These are phyloP conservation scores for Atta colombica DNA, from an alignment of 1,140 invertebrate species.

Conservation along the genomic window DNA sequence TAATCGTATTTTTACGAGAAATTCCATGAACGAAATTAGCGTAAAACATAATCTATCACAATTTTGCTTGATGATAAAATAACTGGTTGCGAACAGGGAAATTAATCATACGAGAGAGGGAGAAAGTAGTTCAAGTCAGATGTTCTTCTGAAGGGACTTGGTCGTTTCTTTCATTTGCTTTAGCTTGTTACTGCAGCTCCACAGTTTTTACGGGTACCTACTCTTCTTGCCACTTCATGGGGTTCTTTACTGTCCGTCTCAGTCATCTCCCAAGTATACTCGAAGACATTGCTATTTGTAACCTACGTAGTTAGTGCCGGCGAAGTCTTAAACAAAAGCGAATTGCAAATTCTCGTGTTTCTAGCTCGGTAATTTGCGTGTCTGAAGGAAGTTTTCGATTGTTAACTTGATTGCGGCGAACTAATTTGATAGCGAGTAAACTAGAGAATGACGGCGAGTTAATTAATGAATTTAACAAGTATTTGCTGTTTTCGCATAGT, in stretches of 20 bases:
- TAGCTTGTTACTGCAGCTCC: slow-evolving; percentile 40
- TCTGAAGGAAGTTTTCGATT: slow-evolving; percentile 40
- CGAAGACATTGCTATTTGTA: slow-evolving; percentile 21
- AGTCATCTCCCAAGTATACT: slow-evolving; percentile 47
- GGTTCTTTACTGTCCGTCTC: slow-evolving; percentile 35
- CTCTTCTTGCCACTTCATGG: slow-evolving; percentile 21
- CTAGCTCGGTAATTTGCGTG: slow-evolving; percentile 38
- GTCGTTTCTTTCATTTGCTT: slow-evolving; percentile 27
- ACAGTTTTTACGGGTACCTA: slow-evolving; percentile 1
- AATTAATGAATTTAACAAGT: slow-evolving; percentile 47
- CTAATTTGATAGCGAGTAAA: slow-evolving; percentile 47
- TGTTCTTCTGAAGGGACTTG: slow-evolving; percentile 8
- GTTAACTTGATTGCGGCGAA: slow-evolving; percentile 24
- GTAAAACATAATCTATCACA: slow-evolving; percentile 2
- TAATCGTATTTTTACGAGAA: background rate
- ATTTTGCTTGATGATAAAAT: slow-evolving; percentile 11
- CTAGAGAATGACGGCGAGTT: background rate
- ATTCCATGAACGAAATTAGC: background rate
- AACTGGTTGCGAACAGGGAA: slow-evolving; percentile 6
- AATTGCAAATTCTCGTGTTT: slow-evolving; percentile 34
- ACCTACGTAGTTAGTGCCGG: background rate
- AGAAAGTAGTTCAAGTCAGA: slow-evolving; percentile 30
- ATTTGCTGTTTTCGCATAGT: slow-evolving; percentile 28
- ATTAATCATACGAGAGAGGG: slow-evolving; percentile 42
- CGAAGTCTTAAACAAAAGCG: slow-evolving; percentile 31